Base-by-base conservation (phyloP, 1,140 invertebrate genomes). In the Drosophila nebulosa region DNA sequence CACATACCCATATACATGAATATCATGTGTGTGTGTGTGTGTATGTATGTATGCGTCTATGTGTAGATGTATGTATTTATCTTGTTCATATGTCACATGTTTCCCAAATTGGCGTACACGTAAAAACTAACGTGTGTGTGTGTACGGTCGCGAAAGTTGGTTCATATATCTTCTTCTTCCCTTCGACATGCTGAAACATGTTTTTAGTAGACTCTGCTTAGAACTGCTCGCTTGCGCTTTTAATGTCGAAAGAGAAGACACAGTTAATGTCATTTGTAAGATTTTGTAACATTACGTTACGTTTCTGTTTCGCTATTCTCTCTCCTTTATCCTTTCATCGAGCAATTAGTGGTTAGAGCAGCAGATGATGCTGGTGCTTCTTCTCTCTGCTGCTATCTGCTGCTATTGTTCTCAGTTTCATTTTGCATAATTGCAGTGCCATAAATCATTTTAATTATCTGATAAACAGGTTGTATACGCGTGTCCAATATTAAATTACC, bases 371-470 rank as follows among this genome's bases (percentile, higher is more conserved):
- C 6, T 78, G 21, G 16, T 18, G 9, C 6, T 36, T 24, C 10
- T 18, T 18, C 18, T 36, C 10, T 10, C n/a, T 36, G 18, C 42
- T 63, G 26, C 6, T 18, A 51, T n/a, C 36, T 76, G 21, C 39
- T 18, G 27, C 21, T 14, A 58, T 32, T 58, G 16, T 18, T 39
- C 21, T 58, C 27, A 21, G 30, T 58, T 39, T 30, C 21, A 58
- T 36, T 39, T 58, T 24, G 51, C 60, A 69, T 65, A 67, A 66
- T 68, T 69, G 46, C 62, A 59, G 52, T 18, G 61, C 50, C 75
- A 83, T 83, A 83, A 78, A 76, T 83, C 79, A 69, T 64, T 67
- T 83, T 83, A 83, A 78, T 83, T 84, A 83, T 68, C 67, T 69
- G 71, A 69, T 76, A 78, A 83, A 72, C 74, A 83, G 55, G 67